Conservation (phyloP, 2,888 invertebrate species). For the Drosophila gaucha region DNA sequence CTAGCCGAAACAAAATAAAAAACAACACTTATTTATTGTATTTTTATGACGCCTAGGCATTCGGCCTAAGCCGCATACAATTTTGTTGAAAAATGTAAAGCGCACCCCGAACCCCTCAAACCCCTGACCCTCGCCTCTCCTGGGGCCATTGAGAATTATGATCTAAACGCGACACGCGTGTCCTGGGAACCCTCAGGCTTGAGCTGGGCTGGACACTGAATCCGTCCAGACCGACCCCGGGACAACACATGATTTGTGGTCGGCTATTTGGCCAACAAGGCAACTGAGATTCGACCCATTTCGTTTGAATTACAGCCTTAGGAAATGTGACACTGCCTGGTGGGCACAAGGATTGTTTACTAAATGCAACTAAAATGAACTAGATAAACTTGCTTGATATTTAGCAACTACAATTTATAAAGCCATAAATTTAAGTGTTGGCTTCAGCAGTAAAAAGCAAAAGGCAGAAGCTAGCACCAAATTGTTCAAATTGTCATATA, state of each 20-base stretch:
- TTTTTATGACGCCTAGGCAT: conserved; percentile 74
- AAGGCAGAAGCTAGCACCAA: not conserved
- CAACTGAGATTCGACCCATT: conserved; percentile 46
- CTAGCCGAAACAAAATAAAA: conserved; percentile 38
- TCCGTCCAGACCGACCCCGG: conserved; percentile 9
- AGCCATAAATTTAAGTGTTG: not conserved
- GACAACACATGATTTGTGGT: conserved; percentile 64
- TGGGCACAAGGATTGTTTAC: not conserved
- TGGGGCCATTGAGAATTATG: conserved; percentile 64
- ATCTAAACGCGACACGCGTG: conserved; percentile 73
- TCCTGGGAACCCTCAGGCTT: conserved; percentile 29
- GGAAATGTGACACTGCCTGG: conserved; percentile 1
- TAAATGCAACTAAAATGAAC: conserved; percentile 4
- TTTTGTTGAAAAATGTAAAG: conserved; percentile 76
- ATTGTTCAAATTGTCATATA: not conserved
- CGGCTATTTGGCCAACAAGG: conserved; percentile 53
- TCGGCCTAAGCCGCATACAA: conserved; percentile 57
- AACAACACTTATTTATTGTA: conserved; percentile 64
- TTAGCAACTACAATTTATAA: not conserved
- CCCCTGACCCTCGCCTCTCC: conserved; percentile 1
- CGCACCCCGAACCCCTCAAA: conserved; percentile 2
- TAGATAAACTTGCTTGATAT: not conserved
- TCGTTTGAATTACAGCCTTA: conserved; percentile 24
- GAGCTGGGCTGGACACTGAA: conserved; percentile 2
- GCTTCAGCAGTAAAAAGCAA: not conserved